phyloP scores from a whole-genome alignment of 2,113 vertebrate genomes.

The Hippocampus comes region DNA sequence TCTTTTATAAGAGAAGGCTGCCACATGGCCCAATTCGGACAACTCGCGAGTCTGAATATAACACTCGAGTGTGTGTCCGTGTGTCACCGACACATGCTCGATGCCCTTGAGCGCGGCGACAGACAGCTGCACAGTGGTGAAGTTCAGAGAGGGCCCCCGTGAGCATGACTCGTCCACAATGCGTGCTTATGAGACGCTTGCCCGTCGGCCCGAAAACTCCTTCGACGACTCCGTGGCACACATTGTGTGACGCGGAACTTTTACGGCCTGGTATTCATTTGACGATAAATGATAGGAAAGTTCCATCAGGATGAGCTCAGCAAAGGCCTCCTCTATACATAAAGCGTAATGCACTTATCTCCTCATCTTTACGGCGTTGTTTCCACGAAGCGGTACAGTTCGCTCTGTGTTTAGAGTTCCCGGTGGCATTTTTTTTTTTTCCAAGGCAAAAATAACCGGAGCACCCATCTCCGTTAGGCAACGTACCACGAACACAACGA shows the following conservation, averaged over 20 bases:
- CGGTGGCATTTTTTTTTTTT: neutral
- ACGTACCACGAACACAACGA: neutral
- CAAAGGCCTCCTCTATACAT: slow-evolving; percentile 3
- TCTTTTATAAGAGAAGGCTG: slow-evolving; percentile 52
- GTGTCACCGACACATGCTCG: slow-evolving; percentile 42
- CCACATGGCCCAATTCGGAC: slow-evolving; percentile 55
- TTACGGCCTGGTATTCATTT: slow-evolving; percentile 9
- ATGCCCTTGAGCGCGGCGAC: slow-evolving; percentile 46
- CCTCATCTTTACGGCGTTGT: neutral
- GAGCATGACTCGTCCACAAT: slow-evolving; percentile 29
- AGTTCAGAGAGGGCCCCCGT: slow-evolving; percentile 32
- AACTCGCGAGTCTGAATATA: slow-evolving; percentile 50
- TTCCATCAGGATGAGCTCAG: neutral
- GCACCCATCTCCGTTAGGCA: neutral
- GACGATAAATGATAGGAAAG: slow-evolving; percentile 7
- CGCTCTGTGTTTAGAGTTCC: neutral
- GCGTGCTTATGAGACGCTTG: slow-evolving; percentile 34
- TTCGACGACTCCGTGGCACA: slow-evolving; percentile 31
- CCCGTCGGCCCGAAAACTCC: slow-evolving; percentile 35
- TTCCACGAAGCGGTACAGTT: neutral
- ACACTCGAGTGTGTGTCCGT: slow-evolving; percentile 16
- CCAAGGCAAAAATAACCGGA: neutral
- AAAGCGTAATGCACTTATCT: neutral
- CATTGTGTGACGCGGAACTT: slow-evolving; percentile 30
- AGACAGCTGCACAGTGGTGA: slow-evolving; percentile 61